Conservation (phyloP, 30 jellyfish, hydroid and myxozoan species). For the Turritopsis rubra region DNA sequence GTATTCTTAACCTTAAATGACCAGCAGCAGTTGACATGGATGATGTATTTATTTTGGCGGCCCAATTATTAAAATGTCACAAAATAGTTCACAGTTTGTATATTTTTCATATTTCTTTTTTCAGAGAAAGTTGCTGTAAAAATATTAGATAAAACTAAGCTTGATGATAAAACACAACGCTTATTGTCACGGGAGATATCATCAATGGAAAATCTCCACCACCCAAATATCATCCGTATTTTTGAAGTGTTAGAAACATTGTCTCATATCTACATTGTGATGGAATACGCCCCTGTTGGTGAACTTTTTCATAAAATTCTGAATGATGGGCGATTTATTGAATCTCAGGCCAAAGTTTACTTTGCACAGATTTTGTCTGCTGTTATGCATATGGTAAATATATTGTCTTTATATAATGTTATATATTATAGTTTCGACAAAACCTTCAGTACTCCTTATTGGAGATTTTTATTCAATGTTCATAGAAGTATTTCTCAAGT, state of each 20-base stretch:
- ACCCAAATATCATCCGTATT: conserved; percentile 77
- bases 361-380: conserved; percentile 87
- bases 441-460: background rate
- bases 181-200: conserved; percentile 73
- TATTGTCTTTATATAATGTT: no score
- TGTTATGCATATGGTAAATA: conserved; percentile 75
- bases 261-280: conserved; percentile 55
- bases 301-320: conserved; percentile 83
- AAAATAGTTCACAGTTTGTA: no score
- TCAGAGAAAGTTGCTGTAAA: conserved; percentile 85
- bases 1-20: no score
- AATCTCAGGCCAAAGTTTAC: conserved; percentile 54
- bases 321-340: conserved; percentile 78
- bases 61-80: no score
- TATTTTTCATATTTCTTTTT: background rate
- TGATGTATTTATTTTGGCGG: no score
- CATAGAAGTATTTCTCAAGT: background rate
- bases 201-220: conserved; percentile 77
- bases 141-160: conserved; percentile 76
- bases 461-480: background rate
- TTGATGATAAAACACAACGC: conserved; percentile 84
- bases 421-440: background rate
- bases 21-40: no score
- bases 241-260: conserved; percentile 85
- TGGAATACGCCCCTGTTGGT: conserved; percentile 88